A percentile compares a stretch with the other conserved stretches of the same genome.
Evolutionary conservation across 2,797 vertebrate genomes (phyloP).

Genomic region (Chiloscyllium punctatum): DNA sequence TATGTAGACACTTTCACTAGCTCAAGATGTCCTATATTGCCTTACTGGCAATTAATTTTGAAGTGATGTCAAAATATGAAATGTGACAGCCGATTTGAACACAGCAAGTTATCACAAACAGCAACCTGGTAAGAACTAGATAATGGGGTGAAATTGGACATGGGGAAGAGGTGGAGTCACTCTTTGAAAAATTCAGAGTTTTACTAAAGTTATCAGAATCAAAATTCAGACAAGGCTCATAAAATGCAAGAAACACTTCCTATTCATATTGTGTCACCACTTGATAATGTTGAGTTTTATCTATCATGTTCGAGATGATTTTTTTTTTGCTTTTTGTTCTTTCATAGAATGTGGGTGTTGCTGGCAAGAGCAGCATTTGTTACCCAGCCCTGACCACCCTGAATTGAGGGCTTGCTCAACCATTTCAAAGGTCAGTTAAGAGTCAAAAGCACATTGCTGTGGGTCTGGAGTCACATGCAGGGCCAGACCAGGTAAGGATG

Average conservation of each 20-base stretch:
- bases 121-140: background rate
- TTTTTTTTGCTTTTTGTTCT: background rate
- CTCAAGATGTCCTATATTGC: background rate
- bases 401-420: no score
- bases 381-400: no score
- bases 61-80: background rate
- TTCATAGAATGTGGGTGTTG: background rate
- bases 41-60: background rate
- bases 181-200: background rate
- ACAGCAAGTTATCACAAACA: no score
- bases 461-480: no score
- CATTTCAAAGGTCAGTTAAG: no score
- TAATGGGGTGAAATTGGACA: background rate
- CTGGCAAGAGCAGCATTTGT: background rate
- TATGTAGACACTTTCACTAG: background rate
- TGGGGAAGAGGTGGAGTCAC: background rate
- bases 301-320: background rate
- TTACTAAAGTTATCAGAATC: background rate
- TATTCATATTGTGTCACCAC: background rate
- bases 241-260: background rate
- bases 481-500: no score
- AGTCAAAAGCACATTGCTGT: no score
- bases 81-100: background rate
- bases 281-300: background rate
- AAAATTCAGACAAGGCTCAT: background rate